These are phyloP conservation scores for Oryctes rhinoceros DNA, from an alignment of 1,140 invertebrate genomes.

Conservation along the genomic window DNA sequence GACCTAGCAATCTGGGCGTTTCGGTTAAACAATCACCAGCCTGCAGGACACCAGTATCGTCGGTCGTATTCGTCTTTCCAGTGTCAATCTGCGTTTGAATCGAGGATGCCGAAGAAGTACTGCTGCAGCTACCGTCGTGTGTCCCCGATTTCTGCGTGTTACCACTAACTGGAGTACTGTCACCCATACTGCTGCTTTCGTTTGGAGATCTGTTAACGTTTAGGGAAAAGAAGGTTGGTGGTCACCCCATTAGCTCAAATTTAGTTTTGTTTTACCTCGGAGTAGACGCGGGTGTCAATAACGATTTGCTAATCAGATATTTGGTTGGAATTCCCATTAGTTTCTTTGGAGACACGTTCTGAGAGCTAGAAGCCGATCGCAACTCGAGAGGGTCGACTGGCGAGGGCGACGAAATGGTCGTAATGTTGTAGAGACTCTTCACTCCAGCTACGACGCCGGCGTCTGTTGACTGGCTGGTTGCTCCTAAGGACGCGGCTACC, in stretches of 20 bases:
- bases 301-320: conserved; percentile 39
- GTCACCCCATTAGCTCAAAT: background rate
- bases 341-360: conserved; percentile 20
- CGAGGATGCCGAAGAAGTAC: conserved; percentile 45
- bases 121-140: conserved; percentile 39
- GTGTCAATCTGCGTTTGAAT: conserved; percentile 46
- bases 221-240: background rate
- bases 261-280: background rate
- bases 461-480: conserved; percentile 52
- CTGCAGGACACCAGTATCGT: background rate
- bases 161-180: conserved; percentile 3
- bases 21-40: conserved; percentile 43
- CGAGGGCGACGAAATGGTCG: conserved; percentile 28
- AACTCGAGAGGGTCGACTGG: background rate
- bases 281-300: background rate
- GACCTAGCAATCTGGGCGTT: conserved; percentile 49
- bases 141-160: background rate
- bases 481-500: conserved; percentile 63
- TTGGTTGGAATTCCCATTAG: conserved; percentile 28
- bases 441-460: conserved; percentile 48
- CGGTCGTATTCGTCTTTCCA: conserved; percentile 38
- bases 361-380: conserved; percentile 17
- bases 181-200: background rate
- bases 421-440: conserved; percentile 53
- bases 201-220: background rate